phyloP scores from a whole-genome alignment of 2,888 invertebrate species.

The Pyrochroa serraticornis region DNA sequence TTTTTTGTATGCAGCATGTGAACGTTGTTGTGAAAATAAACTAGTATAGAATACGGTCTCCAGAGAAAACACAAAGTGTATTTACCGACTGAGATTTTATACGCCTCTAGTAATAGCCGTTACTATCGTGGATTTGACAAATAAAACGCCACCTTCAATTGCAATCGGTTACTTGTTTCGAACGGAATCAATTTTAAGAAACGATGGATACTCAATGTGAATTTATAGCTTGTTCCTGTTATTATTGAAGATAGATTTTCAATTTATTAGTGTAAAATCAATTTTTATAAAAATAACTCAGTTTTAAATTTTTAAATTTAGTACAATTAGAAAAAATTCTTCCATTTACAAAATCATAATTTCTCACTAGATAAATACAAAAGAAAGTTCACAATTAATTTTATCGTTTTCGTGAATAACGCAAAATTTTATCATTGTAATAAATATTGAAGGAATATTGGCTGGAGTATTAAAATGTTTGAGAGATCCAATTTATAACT shows the following conservation, averaged over 20 bases:
- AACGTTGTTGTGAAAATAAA: conserved; percentile 41
- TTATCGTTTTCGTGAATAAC: neutral
- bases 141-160: conserved; percentile 4
- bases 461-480: too few relatives aligned
- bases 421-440: neutral
- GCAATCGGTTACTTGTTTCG: neutral
- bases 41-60: conserved; percentile 39
- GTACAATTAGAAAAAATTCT: too few relatives aligned
- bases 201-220: too few relatives aligned
- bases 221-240: too few relatives aligned
- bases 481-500: too few relatives aligned
- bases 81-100: conserved; percentile 35
- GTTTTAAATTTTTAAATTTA: too few relatives aligned
- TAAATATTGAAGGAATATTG: too few relatives aligned
- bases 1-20: conserved; percentile 41
- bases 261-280: conserved; percentile 8
- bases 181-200: too few relatives aligned
- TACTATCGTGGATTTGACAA: conserved; percentile 11
- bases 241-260: too few relatives aligned
- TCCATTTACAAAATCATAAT: too few relatives aligned
- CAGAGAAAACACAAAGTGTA: conserved; percentile 38
- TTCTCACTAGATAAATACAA: conserved; percentile 4
- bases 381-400: conserved; percentile 7
- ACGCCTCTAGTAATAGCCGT: conserved; percentile 22
- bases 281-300: conserved; percentile 12